phyloP scores from a whole-genome alignment of 2,113 vertebrate genomes.

The Toxotes chatareus region DNA sequence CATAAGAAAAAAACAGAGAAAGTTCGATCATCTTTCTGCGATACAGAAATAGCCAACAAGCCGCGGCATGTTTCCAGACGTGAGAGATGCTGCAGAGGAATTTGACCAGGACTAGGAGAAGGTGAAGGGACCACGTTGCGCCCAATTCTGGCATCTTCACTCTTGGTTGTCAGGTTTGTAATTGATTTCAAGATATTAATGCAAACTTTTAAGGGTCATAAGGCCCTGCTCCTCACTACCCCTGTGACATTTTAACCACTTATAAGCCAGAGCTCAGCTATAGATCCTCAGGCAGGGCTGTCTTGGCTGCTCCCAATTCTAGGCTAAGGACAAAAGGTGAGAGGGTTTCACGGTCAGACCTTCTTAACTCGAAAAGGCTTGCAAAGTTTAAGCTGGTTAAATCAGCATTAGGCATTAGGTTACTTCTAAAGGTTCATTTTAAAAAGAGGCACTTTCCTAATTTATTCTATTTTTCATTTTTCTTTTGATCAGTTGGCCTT shows the following conservation, averaged over 20 bases:
- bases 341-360: slow-evolving; percentile 23
- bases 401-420: not conserved
- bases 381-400: slow-evolving; percentile 10
- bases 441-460: not conserved
- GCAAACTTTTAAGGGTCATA: slow-evolving; percentile 42
- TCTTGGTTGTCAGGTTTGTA: slow-evolving; percentile 27
- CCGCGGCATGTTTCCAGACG: slow-evolving; percentile 15
- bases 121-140: slow-evolving; percentile 7
- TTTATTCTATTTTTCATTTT: not conserved
- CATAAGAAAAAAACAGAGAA: not conserved
- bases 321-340: slow-evolving; percentile 53
- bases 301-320: slow-evolving; percentile 44
- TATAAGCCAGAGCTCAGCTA: slow-evolving; percentile 29
- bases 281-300: slow-evolving; percentile 51
- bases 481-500: not conserved
- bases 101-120: slow-evolving; percentile 16
- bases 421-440: not conserved
- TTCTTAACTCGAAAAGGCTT: slow-evolving; percentile 11
- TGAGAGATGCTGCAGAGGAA: not conserved
- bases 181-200: slow-evolving; percentile 33
- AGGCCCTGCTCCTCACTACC: slow-evolving; percentile 32
- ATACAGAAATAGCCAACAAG: not conserved
- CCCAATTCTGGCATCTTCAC: slow-evolving; percentile 25
- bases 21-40: not conserved
- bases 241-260: slow-evolving; percentile 51